Percentiles rank a stretch among this genome's conserved stretches.
phyloP scores from a whole-genome alignment of 2,888 invertebrate genomes.

The Acanthosoma haemorrhoidale region DNA sequence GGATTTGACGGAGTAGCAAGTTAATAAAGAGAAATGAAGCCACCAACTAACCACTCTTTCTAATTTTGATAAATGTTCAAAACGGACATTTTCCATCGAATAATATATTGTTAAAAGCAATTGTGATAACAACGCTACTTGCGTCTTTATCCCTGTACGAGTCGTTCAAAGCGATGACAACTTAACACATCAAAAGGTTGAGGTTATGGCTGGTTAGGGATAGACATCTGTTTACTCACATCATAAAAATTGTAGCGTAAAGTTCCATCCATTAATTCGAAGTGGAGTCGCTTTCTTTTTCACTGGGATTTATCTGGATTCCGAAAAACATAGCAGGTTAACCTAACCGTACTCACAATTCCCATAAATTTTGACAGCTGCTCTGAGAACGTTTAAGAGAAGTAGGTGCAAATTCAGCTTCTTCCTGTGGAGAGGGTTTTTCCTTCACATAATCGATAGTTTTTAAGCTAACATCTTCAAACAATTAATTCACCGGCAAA shows the following conservation, averaged over 20 bases:
- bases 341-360: not conserved
- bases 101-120: no score
- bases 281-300: not conserved
- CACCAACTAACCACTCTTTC: no score
- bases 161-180: no score
- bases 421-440: not conserved
- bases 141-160: no score
- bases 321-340: not conserved
- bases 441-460: not conserved
- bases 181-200: no score
- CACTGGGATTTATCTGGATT: not conserved
- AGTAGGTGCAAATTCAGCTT: not conserved
- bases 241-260: constrained; percentile 1
- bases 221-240: constrained; percentile 6
- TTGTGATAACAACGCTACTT: no score
- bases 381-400: not conserved
- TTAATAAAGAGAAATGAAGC: no score
- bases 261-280: constrained; percentile 8
- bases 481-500: not conserved
- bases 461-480: not conserved
- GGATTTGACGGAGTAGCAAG: no score
- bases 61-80: no score
- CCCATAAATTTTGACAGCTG: constrained; percentile 4
- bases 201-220: not conserved
- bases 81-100: no score